A percentile compares a stretch with the other conserved stretches of the same genome.
phyloP scores from a whole-genome alignment of 2,113 vertebrate species.

The Mystacornis crossleyi region DNA sequence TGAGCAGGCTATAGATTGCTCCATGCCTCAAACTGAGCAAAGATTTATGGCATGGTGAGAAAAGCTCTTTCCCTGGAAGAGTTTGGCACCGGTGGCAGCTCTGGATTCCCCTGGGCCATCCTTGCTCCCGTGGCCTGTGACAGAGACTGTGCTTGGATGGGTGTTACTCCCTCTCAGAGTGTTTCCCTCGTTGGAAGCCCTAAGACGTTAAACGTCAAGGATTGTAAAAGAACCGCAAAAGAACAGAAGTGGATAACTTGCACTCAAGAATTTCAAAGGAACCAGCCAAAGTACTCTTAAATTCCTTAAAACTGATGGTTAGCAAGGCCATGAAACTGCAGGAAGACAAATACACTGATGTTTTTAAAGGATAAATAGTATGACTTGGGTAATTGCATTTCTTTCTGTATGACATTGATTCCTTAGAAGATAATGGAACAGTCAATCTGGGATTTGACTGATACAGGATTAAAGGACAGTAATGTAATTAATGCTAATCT shows the following conservation, averaged over 20 bases:
- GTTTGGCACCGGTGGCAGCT: not conserved
- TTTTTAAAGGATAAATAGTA: not conserved
- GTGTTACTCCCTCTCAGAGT: not conserved
- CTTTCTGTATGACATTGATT: not conserved
- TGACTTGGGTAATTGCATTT: not conserved
- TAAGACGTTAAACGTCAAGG: not conserved
- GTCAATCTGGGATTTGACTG: not conserved
- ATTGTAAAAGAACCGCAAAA: not conserved
- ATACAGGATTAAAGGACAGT: not conserved
- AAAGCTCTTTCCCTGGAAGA: not conserved
- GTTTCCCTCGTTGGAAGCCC: not conserved
- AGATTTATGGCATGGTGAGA: rapidly evolving
- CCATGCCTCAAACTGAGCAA: not conserved
- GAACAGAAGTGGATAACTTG: not conserved
- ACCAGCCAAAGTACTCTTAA: not conserved
- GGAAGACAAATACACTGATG: not conserved
- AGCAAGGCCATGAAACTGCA: not conserved
- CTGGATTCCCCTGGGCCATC: not conserved
- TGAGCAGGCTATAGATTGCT: not conserved
- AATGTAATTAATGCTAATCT: constrained; percentile 14
- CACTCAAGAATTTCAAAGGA: not conserved
- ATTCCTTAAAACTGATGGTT: not conserved
- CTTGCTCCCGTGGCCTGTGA: not conserved
- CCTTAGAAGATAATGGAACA: not conserved
- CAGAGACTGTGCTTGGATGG: rapidly evolving